These are phyloP conservation scores for Miichthys miiuy DNA, from an alignment of 2,797 vertebrate species.

Conservation along the genomic window DNA sequence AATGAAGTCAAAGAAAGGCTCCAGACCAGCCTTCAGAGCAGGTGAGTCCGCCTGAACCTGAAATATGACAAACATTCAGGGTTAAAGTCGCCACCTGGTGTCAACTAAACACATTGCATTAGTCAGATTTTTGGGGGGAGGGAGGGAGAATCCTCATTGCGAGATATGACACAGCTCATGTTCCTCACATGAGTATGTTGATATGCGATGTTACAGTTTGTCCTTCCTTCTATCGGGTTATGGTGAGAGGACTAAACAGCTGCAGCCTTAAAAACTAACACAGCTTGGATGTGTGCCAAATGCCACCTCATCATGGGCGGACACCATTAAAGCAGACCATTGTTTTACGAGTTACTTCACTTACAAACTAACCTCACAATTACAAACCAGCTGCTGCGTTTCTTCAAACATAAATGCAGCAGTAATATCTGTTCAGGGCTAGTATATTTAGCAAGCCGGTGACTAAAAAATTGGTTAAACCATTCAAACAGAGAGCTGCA, in stretches of 20 bases:
- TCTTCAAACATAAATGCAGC: neutral
- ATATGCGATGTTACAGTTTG: neutral
- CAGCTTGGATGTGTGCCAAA: conserved; percentile 42
- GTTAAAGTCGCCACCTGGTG: conserved; percentile 43
- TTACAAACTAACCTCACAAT: neutral
- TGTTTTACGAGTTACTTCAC: conserved; percentile 4
- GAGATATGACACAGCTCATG: neutral
- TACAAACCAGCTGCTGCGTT: neutral
- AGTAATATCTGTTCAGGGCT: rapidly evolving
- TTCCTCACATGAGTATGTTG: neutral
- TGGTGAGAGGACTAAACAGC: neutral
- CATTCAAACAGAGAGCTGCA: neutral
- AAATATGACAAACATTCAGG: conserved; percentile 17
- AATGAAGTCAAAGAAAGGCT: conserved; percentile 98
- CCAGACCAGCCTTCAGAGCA: conserved; percentile 91
- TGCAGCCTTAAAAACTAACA: too few relatives aligned
- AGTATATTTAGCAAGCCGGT: neutral
- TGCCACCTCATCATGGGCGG: conserved; percentile 78
- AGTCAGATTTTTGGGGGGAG: neutral
- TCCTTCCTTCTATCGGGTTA: rapidly evolving
- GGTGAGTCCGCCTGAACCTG: conserved; percentile 95
- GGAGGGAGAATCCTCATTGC: neutral
- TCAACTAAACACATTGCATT: conserved; percentile 19
- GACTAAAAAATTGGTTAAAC: neutral
- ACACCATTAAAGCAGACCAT: conserved; percentile 13